Conservation (phyloP, 1,140 invertebrate genomes). For the Neodiprion virginianus region DNA sequence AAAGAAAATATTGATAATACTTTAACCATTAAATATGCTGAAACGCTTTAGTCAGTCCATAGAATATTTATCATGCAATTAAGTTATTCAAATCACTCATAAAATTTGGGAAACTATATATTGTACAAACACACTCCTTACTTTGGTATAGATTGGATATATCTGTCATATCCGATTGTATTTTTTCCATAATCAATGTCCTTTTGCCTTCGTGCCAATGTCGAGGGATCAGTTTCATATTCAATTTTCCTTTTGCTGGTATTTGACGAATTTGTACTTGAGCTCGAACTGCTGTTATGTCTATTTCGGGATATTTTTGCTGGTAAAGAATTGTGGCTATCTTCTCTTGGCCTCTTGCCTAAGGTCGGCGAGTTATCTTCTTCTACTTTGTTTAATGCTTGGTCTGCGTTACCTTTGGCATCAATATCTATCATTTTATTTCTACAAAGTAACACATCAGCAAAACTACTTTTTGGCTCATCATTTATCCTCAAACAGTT, state of each 20-base stretch:
- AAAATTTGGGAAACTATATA: not conserved
- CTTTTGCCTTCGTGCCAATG: slow-evolving; percentile 84
- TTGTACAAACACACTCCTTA: slow-evolving; percentile 55
- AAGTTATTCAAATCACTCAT: slow-evolving; percentile 15
- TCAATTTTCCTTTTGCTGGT: slow-evolving; percentile 50
- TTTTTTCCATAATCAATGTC: slow-evolving; percentile 97
- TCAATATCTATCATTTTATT: slow-evolving; percentile 8
- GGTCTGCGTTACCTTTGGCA: slow-evolving; percentile 21
- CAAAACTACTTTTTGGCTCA: slow-evolving; percentile 1
- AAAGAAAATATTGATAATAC: not conserved
- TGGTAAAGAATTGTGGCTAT: slow-evolving; percentile 25
- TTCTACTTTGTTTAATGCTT: slow-evolving; percentile 23
- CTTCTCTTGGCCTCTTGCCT: slow-evolving; percentile 37
- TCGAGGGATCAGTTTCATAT: slow-evolving; percentile 75
- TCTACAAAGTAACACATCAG: not conserved
- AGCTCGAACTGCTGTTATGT: slow-evolving; percentile 49
- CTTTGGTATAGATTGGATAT: slow-evolving; percentile 76
- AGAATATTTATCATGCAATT: not conserved
- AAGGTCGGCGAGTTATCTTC: slow-evolving; percentile 12
- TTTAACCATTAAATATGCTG: not conserved
- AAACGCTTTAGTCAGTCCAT: not conserved
- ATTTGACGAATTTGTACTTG: slow-evolving; percentile 49
- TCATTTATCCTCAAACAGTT: not conserved
- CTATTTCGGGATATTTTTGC: slow-evolving; percentile 40
- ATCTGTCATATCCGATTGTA: slow-evolving; percentile 86